Evolutionary conservation across 1,140 invertebrate genomes (phyloP), one percentile per base, ranked within the genome.

Genomic region (Tribolium castaneum): DNA sequence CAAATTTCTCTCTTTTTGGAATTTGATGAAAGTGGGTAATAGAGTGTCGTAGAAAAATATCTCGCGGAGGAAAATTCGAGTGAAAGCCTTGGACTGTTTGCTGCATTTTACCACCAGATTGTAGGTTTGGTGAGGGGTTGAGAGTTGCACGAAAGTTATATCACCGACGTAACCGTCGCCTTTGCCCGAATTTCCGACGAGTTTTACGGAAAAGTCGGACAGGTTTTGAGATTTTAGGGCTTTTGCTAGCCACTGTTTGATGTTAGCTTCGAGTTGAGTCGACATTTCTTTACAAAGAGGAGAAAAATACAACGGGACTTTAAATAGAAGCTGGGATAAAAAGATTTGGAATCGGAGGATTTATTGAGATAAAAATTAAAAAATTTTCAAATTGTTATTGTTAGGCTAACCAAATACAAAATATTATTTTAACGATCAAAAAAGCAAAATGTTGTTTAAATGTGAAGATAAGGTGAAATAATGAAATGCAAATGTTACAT

Each of bases 41-140:
- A 86, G 51, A 25, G 70, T 80, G 0, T 78, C 71, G 75, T 85
- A 86, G 12, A 84, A 75, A 13, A 80, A 81, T n/a, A 83, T 79
- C 78, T 86, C 84, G 3, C 81, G 79, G 7, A 74, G 16, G 72
- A 82, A 86, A 45, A 45, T 45, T 2, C 7, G 39, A 1, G 7
- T 9, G 9, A 45, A n/a, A n/a, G 5, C 9, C 9, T 45, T n/a
- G n/a, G 1, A 10, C 3, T 45, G 5, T 45, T 45, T 45, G 39
- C n/a, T 45, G n/a, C 39, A 45, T 35, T 45, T 45, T n/a, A 45
- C 2, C 39, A 45, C 39, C 7, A 45, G n/a, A 45, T 45, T 45
- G 3, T 9, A 9, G 5, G 5, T n/a, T 91, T 90, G 7, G 7
- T 4, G 1, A 2, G 39, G 39, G n/a, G 0, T 45, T 45, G 39